These are phyloP conservation scores for Julus scanicus DNA, from an alignment of 2,888 invertebrate genomes.

Conservation along the genomic window DNA sequence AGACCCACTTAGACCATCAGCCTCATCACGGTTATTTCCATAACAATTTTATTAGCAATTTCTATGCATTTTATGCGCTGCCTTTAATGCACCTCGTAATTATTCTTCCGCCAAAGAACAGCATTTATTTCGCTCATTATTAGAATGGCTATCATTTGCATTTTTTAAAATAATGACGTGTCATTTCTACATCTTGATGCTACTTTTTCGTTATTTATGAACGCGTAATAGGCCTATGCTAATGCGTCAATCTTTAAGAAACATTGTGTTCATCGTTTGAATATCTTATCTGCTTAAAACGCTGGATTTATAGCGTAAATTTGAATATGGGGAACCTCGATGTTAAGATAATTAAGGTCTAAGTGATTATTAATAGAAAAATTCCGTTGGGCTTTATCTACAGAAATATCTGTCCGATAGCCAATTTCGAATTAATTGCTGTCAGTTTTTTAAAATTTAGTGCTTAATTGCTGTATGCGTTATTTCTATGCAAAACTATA, in stretches of 20 bases:
- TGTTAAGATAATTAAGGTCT: constrained; percentile 5
- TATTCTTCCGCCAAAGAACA: constrained; percentile 23
- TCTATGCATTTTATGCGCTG: constrained; percentile 42
- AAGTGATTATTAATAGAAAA: not conserved
- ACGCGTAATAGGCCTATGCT: not conserved
- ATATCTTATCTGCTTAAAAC: constrained; percentile 37
- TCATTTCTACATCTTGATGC: constrained; percentile 43
- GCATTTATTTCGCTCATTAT: constrained; percentile 45
- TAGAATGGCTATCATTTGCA: constrained; percentile 45
- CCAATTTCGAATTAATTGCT: not conserved
- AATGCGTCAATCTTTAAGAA: constrained; percentile 42
- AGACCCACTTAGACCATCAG: constrained; percentile 28
- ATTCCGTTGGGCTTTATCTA: not conserved
- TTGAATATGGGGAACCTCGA: not conserved
- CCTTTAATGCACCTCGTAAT: constrained; percentile 43
- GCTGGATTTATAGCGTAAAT: not conserved
- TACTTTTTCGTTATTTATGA: constrained; percentile 36
- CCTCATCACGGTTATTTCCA: constrained; percentile 19
- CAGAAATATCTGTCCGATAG: not conserved
- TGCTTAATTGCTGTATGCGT: not conserved
- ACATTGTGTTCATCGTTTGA: constrained; percentile 43
- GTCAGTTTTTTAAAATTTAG: not conserved
- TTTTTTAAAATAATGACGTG: constrained; percentile 44
- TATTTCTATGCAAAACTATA: not conserved
- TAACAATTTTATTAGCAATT: constrained; percentile 47